phyloP scores from a whole-genome alignment of 2,113 vertebrate genomes.

The Grammomys dolichurus region DNA sequence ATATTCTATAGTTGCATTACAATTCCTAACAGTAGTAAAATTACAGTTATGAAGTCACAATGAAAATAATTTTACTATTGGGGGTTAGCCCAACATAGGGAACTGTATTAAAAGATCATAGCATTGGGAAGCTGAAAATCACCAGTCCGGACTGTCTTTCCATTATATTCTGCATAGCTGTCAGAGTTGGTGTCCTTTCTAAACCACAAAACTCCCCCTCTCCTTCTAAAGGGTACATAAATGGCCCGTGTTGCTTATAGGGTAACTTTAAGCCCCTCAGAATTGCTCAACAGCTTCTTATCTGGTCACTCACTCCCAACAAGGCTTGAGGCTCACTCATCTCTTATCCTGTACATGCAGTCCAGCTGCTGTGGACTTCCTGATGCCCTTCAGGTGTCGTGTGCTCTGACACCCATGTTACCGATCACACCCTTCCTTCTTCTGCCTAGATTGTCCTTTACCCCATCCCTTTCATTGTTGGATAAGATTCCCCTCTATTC shows the following conservation, averaged over 20 bases:
- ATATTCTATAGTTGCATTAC: not conserved
- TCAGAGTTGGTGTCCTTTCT: constrained; percentile 16
- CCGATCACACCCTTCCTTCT: not conserved
- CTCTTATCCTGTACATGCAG: not conserved
- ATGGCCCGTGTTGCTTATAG: not conserved
- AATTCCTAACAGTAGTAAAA: not conserved
- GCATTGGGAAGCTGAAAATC: not conserved
- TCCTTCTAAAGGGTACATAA: not conserved
- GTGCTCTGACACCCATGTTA: not conserved
- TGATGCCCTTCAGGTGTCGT: not conserved
- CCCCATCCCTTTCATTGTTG: not conserved
- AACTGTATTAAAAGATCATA: not conserved
- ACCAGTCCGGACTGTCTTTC: not conserved
- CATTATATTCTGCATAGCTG: not conserved
- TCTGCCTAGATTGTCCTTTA: not conserved
- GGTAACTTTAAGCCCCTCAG: not conserved
- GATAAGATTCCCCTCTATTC: not conserved
- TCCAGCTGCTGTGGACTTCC: not conserved
- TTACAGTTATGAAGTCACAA: not conserved
- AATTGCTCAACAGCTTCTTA: not conserved
- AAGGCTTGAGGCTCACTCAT: not conserved
- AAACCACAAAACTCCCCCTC: not conserved
- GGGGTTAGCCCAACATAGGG: not conserved
- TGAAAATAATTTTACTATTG: not conserved
- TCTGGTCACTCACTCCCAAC: not conserved